Percentiles rank a stretch among this genome's conserved stretches.
phyloP scores from a whole-genome alignment of 1,140 invertebrate species.

The Euura saliciscinereae region DNA sequence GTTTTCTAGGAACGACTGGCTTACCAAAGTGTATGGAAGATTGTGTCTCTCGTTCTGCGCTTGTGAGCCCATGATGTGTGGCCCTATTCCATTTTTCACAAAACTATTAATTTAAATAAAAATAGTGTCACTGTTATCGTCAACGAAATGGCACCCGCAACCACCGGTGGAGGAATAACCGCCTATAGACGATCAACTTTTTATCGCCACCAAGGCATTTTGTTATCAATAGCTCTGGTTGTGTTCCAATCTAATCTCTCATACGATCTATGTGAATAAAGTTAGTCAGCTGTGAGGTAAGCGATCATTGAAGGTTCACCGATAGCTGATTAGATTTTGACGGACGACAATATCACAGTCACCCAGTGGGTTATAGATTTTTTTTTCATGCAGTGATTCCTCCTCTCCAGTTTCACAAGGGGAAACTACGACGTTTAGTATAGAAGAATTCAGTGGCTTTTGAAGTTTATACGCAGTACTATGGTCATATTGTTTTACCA shows the following conservation, averaged over 20 bases:
- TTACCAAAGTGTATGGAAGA: not conserved
- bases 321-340: too few relatives aligned
- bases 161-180: not conserved
- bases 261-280: not conserved
- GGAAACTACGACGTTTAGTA: too few relatives aligned
- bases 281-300: not conserved
- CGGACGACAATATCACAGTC: too few relatives aligned
- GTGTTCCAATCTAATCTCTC: not conserved
- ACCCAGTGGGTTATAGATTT: too few relatives aligned
- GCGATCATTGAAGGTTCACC: not conserved
- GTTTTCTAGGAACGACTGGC: not conserved
- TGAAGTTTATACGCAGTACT: too few relatives aligned
- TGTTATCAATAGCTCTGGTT: constrained; percentile 5
- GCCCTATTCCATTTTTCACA: not conserved
- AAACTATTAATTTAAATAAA: too few relatives aligned
- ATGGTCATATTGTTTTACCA: too few relatives aligned
- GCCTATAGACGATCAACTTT: not conserved
- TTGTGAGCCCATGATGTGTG: not conserved
- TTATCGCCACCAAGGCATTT: not conserved
- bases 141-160: not conserved
- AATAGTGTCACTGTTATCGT: not conserved
- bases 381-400: too few relatives aligned
- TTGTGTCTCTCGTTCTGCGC: not conserved
- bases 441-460: too few relatives aligned
- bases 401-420: too few relatives aligned